Evolutionary conservation across 2,888 invertebrate species (phyloP).

Genomic region (Fissipunctia ypsillon): DNA sequence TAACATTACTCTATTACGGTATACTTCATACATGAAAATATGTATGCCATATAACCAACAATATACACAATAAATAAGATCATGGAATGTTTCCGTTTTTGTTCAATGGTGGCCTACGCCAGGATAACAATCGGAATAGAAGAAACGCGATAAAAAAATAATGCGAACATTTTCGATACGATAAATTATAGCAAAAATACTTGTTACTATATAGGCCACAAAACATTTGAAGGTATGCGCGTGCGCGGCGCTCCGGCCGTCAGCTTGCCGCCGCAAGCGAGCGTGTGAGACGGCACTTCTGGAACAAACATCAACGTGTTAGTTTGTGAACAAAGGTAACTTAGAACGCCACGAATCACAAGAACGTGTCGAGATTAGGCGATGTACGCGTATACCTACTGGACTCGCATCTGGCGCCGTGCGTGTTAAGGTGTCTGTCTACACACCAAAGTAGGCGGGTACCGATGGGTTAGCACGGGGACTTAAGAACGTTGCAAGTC

Average conservation of each 20-base stretch:
- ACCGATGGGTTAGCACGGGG: too few relatives aligned
- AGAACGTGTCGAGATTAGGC: background rate
- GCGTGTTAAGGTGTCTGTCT: too few relatives aligned
- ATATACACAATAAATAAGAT: conserved; percentile 90
- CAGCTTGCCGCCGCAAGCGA: conserved; percentile 54
- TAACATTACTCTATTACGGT: conserved; percentile 82
- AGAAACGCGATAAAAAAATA: conserved; percentile 84
- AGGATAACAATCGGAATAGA: conserved; percentile 77
- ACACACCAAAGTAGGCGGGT: too few relatives aligned
- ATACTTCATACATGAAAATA: conserved; percentile 88
- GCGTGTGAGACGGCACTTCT: conserved; percentile 44
- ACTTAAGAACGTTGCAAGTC: too few relatives aligned
- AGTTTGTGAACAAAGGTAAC: background rate
- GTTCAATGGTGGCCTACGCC: conserved; percentile 76
- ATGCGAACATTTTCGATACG: conserved; percentile 82
- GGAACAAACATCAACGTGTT: conserved; percentile 16
- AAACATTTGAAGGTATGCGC: conserved; percentile 68
- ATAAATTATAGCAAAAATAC: conserved; percentile 91
- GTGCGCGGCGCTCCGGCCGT: conserved; percentile 19
- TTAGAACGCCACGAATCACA: background rate
- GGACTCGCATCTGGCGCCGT: background rate
- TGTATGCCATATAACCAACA: conserved; percentile 86
- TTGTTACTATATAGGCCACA: conserved; percentile 82
- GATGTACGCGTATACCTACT: background rate
- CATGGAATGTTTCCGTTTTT: conserved; percentile 88